Evolutionary conservation across 1,140 invertebrate species (phyloP).

Genomic region (Triops cancriformis): DNA sequence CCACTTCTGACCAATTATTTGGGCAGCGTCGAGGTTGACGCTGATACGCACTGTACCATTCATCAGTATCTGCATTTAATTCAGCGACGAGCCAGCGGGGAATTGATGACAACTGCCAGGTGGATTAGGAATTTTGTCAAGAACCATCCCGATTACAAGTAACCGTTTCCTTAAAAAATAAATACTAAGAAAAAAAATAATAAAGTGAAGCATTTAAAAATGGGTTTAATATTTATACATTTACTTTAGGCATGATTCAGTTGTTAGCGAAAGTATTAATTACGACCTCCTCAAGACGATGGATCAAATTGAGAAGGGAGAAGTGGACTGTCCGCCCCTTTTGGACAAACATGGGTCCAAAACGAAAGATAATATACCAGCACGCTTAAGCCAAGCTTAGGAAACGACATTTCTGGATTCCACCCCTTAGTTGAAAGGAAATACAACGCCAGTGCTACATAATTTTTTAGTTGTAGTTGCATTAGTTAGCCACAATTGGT

Average conservation of each 20-base stretch:
- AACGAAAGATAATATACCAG: constrained; percentile 36
- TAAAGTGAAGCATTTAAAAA: too few relatives aligned
- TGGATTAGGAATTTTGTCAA: constrained; percentile 89
- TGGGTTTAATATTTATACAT: constrained; percentile 29
- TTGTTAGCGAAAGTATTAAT: constrained; percentile 78
- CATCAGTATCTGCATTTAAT: constrained; percentile 95
- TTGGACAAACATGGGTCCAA: constrained; percentile 33
- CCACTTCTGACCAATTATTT: constrained; percentile 89
- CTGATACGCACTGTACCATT: constrained; percentile 78
- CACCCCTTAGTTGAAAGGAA: too few relatives aligned
- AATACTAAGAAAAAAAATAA: too few relatives aligned
- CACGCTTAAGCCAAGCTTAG: constrained; percentile 32
- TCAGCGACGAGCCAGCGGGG: constrained; percentile 75
- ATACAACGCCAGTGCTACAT: too few relatives aligned
- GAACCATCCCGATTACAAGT: constrained; percentile 75
- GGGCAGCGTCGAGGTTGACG: constrained; percentile 86
- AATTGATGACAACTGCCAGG: constrained; percentile 72
- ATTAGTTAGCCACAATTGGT: too few relatives aligned
- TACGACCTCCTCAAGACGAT: constrained; percentile 83
- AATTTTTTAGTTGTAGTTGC: too few relatives aligned
- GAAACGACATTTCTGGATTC: not conserved
- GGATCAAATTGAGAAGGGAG: constrained; percentile 61
- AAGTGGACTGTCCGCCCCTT: constrained; percentile 61
- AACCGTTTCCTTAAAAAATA: not conserved
- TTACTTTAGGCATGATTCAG: constrained; percentile 68